Evolutionary conservation across 2,888 invertebrate genomes (phyloP).

Genomic region (Zygogramma bicolorata): DNA sequence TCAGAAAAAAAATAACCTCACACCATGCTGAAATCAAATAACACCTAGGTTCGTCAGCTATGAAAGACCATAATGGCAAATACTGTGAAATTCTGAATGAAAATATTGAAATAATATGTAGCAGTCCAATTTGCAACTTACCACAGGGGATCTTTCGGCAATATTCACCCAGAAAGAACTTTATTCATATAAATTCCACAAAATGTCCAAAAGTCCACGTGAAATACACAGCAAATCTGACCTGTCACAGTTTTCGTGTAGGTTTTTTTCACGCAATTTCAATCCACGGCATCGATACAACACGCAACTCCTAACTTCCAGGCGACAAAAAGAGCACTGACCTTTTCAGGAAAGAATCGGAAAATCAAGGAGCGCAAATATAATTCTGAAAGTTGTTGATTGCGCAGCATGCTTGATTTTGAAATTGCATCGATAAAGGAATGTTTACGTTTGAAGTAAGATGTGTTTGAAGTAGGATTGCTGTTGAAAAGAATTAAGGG

Average conservation of each 20-base stretch:
- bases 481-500: no score
- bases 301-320: conserved; percentile 16
- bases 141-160: no score
- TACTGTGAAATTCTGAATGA: no score
- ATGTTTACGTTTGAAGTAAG: not conserved
- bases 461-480: no score
- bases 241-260: conserved; percentile 12
- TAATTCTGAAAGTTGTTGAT: not conserved
- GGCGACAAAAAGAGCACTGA: conserved; percentile 35
- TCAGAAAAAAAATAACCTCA: no score
- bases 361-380: conserved; percentile 14
- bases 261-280: not conserved
- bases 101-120: no score
- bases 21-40: no score
- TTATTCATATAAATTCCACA: no score
- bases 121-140: no score
- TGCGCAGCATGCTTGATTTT: not conserved
- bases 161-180: no score
- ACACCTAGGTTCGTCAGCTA: no score
- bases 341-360: conserved; percentile 27
- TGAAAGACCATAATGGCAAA: no score
- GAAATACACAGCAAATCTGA: not conserved
- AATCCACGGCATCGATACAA: conserved; percentile 21
- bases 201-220: not conserved
- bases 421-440: not conserved